Evolutionary conservation across 1,140 invertebrate genomes (phyloP).

Genomic region (Zaprionus inermis): DNA sequence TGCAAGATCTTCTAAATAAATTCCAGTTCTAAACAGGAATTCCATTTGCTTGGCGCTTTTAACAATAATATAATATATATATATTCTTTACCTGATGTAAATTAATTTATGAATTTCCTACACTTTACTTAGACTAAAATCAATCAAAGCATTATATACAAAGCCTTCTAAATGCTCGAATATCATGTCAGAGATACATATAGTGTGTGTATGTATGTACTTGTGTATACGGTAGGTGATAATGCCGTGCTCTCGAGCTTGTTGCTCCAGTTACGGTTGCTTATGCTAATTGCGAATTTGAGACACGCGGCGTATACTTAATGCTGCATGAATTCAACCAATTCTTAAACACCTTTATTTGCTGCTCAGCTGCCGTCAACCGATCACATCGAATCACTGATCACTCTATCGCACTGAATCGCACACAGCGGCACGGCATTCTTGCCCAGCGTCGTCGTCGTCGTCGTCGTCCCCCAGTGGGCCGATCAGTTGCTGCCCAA

Average conservation of each 20-base stretch:
- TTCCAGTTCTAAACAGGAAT: slow-evolving; percentile 23
- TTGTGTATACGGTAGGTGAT: too few relatives aligned
- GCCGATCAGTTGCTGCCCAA: not conserved
- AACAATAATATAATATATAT: slow-evolving; percentile 16
- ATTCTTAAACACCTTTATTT: slow-evolving; percentile 8
- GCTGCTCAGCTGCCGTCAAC: slow-evolving; percentile 51
- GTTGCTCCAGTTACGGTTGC: slow-evolving; percentile 16
- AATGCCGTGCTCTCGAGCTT: not conserved
- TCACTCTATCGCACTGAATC: slow-evolving; percentile 48
- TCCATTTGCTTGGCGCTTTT: slow-evolving; percentile 7
- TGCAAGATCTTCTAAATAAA: slow-evolving; percentile 20
- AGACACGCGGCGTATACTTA: slow-evolving; percentile 35
- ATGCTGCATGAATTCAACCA: slow-evolving; percentile 15
- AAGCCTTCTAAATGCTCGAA: slow-evolving; percentile 23
- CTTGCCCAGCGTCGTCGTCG: slow-evolving; percentile 6
- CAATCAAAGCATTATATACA: slow-evolving; percentile 12
- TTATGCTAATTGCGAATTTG: slow-evolving; percentile 8
- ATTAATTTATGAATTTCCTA: slow-evolving; percentile 22
- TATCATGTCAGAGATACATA: not conserved
- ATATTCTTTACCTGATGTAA: slow-evolving; percentile 17
- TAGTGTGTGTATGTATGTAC: too few relatives aligned
- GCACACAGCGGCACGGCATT: slow-evolving; percentile 28
- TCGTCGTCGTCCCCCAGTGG: not conserved
- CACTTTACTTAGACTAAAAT: slow-evolving; percentile 2
- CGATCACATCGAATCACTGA: slow-evolving; percentile 51